These are phyloP conservation scores for Bubalus kerabau DNA, from an alignment of 2,113 vertebrate species.

Conservation along the genomic window DNA sequence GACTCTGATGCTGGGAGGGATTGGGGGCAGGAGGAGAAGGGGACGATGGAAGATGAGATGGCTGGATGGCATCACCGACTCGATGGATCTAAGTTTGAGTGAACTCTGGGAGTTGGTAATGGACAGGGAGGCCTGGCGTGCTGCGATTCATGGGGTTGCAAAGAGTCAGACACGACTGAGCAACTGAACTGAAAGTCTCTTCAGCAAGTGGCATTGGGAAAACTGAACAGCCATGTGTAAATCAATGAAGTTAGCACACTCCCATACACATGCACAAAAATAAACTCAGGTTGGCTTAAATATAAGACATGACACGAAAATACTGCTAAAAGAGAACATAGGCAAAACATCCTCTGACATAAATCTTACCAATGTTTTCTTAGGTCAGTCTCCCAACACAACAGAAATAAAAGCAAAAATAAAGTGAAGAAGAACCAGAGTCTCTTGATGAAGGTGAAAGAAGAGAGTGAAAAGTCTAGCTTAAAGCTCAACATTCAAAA, in stretches of 20 bases:
- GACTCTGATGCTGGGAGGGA: too few species aligned
- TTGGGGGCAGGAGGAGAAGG: too few species aligned
- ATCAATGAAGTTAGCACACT: neutral
- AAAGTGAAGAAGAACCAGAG: neutral
- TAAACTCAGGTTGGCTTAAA: neutral
- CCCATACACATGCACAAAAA: neutral
- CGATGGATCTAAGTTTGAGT: fast-evolving
- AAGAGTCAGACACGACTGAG: too few species aligned
- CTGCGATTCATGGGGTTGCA: too few species aligned
- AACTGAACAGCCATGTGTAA: neutral
- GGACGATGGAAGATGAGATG: too few species aligned
- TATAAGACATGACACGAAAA: neutral
- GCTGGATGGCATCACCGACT: too few species aligned
- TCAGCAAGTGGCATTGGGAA: neutral
- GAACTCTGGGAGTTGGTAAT: too few species aligned
- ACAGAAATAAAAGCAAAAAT: neutral
- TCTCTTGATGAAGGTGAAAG: neutral
- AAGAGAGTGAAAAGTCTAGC: neutral
- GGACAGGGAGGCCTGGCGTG: too few species aligned
- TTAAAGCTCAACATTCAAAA: neutral
- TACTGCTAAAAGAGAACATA: neutral
- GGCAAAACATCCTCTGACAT: neutral
- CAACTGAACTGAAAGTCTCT: neutral
- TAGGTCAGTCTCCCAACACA: neutral
- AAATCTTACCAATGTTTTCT: neutral